Percentiles rank a stretch among this genome's conserved stretches.
phyloP scores from a whole-genome alignment of 1,140 invertebrate species.

The Gryllus bimaculatus region DNA sequence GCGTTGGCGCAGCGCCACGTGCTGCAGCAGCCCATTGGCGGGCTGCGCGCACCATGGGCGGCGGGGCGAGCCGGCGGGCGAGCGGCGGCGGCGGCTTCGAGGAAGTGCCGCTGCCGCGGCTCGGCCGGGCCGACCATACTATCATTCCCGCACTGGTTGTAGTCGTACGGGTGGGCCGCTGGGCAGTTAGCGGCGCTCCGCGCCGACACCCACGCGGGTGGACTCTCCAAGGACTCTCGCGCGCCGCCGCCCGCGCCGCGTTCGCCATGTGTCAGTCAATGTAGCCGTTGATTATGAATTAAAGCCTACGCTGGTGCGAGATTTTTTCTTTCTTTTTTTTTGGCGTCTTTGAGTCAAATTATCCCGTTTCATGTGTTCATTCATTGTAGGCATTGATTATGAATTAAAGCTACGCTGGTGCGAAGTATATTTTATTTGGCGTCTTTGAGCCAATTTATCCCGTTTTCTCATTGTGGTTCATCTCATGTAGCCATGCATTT shows the following conservation, averaged over 20 bases:
- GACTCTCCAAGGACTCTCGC: too few species aligned
- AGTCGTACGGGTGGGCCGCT: conserved; percentile 42
- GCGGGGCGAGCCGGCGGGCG: too few species aligned
- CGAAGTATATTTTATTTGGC: too few species aligned
- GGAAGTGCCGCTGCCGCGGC: neutral
- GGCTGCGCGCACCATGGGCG: neutral
- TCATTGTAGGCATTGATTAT: neutral
- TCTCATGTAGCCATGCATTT: too few species aligned
- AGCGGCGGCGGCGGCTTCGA: neutral
- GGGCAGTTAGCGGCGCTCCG: conserved; percentile 29
- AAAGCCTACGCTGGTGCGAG: too few species aligned
- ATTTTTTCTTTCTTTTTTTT: too few species aligned
- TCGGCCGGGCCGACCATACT: conserved; percentile 35
- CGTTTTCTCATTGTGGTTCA: too few species aligned
- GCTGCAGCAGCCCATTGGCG: neutral
- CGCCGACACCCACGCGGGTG: neutral
- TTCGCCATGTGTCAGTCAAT: too few species aligned
- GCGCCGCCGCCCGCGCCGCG: too few species aligned
- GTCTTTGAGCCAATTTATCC: too few species aligned
- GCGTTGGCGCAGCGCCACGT: neutral
- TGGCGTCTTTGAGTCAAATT: too few species aligned
- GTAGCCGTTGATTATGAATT: too few species aligned
- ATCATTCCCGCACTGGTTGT: conserved; percentile 41
- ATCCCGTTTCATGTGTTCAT: neutral
- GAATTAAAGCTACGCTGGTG: neutral